phyloP scores from a whole-genome alignment of 64 coral and sea anemone species.

The Porites australiensis region DNA sequence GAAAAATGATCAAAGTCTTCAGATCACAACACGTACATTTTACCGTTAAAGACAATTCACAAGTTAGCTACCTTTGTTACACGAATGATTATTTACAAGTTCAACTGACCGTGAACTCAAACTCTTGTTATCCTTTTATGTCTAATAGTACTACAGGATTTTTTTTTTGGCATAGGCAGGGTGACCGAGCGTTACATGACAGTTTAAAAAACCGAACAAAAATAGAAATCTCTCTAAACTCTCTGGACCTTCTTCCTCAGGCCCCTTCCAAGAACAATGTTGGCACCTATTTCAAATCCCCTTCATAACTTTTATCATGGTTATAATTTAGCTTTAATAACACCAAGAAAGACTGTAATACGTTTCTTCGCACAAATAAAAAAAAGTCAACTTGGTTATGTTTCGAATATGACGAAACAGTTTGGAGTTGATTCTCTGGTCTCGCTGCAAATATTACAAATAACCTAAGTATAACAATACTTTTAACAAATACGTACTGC shows the following conservation, averaged over 20 bases:
- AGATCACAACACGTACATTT: neutral
- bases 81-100: neutral
- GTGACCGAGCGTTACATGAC: neutral
- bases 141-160: neutral
- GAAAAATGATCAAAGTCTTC: neutral
- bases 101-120: neutral
- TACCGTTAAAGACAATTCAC: neutral
- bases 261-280: neutral
- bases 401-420: neutral
- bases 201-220: no score
- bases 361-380: neutral
- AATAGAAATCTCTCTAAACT: no score
- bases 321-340: neutral
- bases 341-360: neutral
- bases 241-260: no score
- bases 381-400: neutral
- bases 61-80: conserved; percentile 4
- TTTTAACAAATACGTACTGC: conserved; percentile 5
- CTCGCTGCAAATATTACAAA: conserved; percentile 1
- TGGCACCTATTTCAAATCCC: neutral
- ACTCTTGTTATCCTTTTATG: neutral
- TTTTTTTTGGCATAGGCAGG: neutral
- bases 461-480: conserved; percentile 4
- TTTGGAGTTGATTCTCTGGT: neutral
- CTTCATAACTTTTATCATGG: neutral